Percentiles rank a stretch among this genome's conserved stretches.
phyloP scores from a whole-genome alignment of 1,140 invertebrate genomes.

The Colletes gigas region DNA sequence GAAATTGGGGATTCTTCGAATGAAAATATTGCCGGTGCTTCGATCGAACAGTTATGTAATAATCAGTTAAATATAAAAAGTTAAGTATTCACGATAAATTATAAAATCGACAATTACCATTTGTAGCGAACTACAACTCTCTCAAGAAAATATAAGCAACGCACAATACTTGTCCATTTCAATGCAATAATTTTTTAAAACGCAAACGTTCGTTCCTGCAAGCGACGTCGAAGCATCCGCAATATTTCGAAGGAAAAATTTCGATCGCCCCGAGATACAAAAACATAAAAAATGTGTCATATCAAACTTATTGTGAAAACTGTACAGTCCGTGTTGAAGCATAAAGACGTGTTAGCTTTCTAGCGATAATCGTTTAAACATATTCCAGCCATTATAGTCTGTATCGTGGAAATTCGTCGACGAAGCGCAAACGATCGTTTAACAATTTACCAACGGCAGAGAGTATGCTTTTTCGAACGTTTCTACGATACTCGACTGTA shows the following conservation, averaged over 20 bases:
- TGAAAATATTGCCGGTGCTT: background rate
- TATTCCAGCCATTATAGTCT: constrained; percentile 20
- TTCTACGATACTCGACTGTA: constrained; percentile 14
- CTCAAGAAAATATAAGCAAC: too few relatives aligned
- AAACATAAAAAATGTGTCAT: constrained; percentile 14
- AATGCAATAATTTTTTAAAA: too few relatives aligned
- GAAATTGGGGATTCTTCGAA: background rate
- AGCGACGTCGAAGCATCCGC: constrained; percentile 1
- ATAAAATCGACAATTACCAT: too few relatives aligned
- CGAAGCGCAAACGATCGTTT: background rate
- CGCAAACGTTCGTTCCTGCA: background rate
- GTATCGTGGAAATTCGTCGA: constrained; percentile 6
- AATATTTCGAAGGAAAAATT: background rate
- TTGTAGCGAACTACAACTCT: too few relatives aligned
- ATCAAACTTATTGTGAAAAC: constrained; percentile 19
- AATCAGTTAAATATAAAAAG: background rate
- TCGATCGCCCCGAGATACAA: background rate
- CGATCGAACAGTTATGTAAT: background rate
- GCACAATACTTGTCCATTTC: too few relatives aligned
- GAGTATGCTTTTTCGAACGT: background rate
- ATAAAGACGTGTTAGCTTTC: constrained; percentile 26
- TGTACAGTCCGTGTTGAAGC: constrained; percentile 14
- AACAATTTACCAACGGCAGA: background rate
- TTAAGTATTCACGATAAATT: too few relatives aligned
- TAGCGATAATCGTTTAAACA: constrained; percentile 4